Base-by-base conservation (phyloP, 2,888 invertebrate genomes). In the Rhagonycha fulva region DNA sequence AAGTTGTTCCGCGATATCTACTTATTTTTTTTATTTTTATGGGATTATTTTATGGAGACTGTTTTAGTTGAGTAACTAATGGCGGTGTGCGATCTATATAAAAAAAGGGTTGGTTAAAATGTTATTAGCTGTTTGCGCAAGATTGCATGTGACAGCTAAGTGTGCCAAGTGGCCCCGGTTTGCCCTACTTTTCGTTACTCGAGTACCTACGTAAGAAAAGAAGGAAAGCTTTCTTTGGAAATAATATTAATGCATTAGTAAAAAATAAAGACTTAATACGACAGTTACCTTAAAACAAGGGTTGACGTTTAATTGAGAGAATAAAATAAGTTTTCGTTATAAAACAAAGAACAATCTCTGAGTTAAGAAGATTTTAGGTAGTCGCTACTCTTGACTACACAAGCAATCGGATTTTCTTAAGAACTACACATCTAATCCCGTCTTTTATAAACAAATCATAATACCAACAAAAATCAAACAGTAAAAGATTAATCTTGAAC, bases 401-500 rank as follows among this genome's bases (percentile, higher is more conserved):
- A 24, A 24, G 14, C 73, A 76, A 76, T 76, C 76, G 74, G 74
- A 68, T 76, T 76, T 76, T 68, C 74, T 74, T 76, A 74, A 74
- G 74, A 61, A 74, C 71, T 76, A 61, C 71, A 63, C 62, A 76
- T 71, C 67, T 74, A 76, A 76, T 71, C 67, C 74, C 74, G 71
- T 74, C 76, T 74, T 76, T 76, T 71, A 76, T 76, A 74, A 76
- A 76, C 74, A 76, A 76, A 76, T 71, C 74, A 71, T 76, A 74
- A 76, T 74, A 72, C 73, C 28, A 63, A 70, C 69, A 76, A 74
- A 74, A 68, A 71, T 71, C 74, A 77, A 72, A 76, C 74, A 78
- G 79, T 71, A 75, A 75, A 80, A 82, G 81, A 83, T 83, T 83
- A 82, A 82, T 84, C 82, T 81, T 80, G 26, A 66, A 81, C 79